Base-by-base conservation (phyloP, 2,888 invertebrate genomes). In the Nemapogon koenigi region DNA sequence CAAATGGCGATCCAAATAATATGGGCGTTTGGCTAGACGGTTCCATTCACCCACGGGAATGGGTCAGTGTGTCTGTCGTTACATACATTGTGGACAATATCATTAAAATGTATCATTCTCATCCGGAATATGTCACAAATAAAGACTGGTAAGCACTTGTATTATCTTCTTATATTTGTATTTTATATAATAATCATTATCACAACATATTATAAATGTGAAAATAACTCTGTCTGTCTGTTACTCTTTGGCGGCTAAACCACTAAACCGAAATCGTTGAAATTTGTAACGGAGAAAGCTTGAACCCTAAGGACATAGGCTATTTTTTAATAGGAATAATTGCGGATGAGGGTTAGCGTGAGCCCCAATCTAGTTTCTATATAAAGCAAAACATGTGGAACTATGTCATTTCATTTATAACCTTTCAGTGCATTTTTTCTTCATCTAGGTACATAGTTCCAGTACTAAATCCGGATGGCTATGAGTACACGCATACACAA, bases 1-100 rank as follows among this genome's bases (percentile, higher is more conserved):
- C 90, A 2, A 89, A 89, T 57, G 87, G 88, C 37, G 73, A 84
- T 22, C 61, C 79, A 0, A 67, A 62, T 6, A 88, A 85, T 42
- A 78, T 81, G 2, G 82, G 84, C 0, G 75, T 90, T 18, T 90
- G 90, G 89, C 78, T 89, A 43, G 89, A 89, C 55, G 88, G 88
- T 3, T 93, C 93, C 4, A 92, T 93, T 47, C 94, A 94, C 57
- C 93, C 93, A 2, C 81, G 95, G 30, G 97, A 97, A 81, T 97
- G 92, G 92, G 91, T 92, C 43, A 88, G 89, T 1, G 91, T 91
- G 0, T 90, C 92, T 0, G 83, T 88, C 0, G 89, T 88, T 3
- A 88, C 90, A 0, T 92, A 84, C 55, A 78, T 91, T 19, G 86
- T 90, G 32, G 83, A 91, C 55, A 79, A 88, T 49, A 69, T 92